Percentiles rank a stretch among this genome's conserved stretches.
Conservation (phyloP, 2,888 invertebrate species). For the Drosophila hawaiiensis region DNA sequence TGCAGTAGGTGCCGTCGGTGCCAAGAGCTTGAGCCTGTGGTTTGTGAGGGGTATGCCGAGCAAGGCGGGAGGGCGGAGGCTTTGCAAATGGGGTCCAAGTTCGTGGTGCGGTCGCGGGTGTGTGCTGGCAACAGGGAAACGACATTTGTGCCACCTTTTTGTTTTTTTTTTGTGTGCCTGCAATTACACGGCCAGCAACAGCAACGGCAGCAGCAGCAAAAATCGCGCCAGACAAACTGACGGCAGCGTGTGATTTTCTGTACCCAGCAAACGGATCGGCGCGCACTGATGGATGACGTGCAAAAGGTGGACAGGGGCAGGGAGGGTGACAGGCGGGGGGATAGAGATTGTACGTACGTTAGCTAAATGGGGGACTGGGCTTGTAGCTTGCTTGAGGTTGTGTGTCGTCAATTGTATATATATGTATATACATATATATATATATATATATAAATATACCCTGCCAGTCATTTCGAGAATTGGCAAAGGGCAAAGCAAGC, state of each 20-base stretch:
- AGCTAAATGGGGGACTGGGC: slow-evolving; percentile 26
- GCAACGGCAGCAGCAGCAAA: slow-evolving; percentile 42
- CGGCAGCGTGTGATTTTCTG: slow-evolving; percentile 76
- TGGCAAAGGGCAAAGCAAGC: slow-evolving; percentile 19
- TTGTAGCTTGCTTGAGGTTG: slow-evolving; percentile 31
- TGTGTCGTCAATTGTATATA: neutral
- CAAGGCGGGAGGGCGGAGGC: neutral
- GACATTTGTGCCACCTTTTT: slow-evolving; percentile 77
- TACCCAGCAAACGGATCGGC: slow-evolving; percentile 44
- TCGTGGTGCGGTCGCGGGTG: slow-evolving; percentile 27
- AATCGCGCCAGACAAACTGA: slow-evolving; percentile 78
- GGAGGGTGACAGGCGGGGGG: neutral
- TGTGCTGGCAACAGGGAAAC: slow-evolving; percentile 53
- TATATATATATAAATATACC: slow-evolving; percentile 6
- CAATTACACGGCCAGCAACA: slow-evolving; percentile 71
- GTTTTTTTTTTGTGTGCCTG: slow-evolving; percentile 54
- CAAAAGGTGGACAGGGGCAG: neutral
- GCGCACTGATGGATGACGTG: slow-evolving; percentile 1
- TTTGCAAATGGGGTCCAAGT: slow-evolving; percentile 17
- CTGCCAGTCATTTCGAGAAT: slow-evolving; percentile 4
- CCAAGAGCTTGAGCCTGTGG: slow-evolving; percentile 47
- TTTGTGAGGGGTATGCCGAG: slow-evolving; percentile 12
- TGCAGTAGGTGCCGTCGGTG: slow-evolving; percentile 62
- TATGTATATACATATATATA: neutral
- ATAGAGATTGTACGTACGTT: neutral